Base-by-base conservation (phyloP, 2,113 vertebrate genomes). In the Lepidothrix coronata region DNA sequence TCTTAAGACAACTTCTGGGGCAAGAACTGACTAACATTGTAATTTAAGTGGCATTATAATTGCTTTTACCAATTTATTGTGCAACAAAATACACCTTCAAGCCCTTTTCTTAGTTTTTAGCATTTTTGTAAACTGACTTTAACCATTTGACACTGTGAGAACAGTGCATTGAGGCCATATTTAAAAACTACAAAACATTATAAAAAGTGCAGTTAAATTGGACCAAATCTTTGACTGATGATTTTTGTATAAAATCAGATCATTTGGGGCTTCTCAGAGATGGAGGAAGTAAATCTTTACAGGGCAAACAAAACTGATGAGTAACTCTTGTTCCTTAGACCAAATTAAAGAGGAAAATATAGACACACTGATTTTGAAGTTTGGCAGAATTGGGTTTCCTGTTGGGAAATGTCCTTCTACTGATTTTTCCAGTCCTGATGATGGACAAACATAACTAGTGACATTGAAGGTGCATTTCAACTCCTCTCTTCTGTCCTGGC, bases 401-500 rank as follows among this genome's bases (percentile, higher is more conserved):
- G 1, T 10, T 83, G 78, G 49, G 65, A 82, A 39, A 4, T 67
- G 62, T 66, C 35, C 22, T 85, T 21, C 6, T 76, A 3, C 16
- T 84, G 68, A 51, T 86, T 63, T 63, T 63, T 58, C 21, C 55
- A 77, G 75, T 83, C 61, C 54, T 61, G 68, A 35, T 37, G 27
- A 49, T 41, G 49, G 58, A 33, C 31, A 90, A 44, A 46, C 33
- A 5, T 70, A 27, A 68, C 30, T 19, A 37, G 30, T 73, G 68
- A 16, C n/a, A 6, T 10, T 85, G 72, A 75, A 78, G 63, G 85
- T 90, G 65, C n/a, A 24, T 88, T 95, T 88, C 85, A 89, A 30
- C 49, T 94, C 63, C 85, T 96, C 75, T 94, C 75, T 97, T 88
- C 89, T 94, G 84, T 84, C 73, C 76, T 86, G 95, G 59, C 79